Base-by-base conservation (phyloP, 2,113 vertebrate genomes). In the Oostethus manadensis region DNA sequence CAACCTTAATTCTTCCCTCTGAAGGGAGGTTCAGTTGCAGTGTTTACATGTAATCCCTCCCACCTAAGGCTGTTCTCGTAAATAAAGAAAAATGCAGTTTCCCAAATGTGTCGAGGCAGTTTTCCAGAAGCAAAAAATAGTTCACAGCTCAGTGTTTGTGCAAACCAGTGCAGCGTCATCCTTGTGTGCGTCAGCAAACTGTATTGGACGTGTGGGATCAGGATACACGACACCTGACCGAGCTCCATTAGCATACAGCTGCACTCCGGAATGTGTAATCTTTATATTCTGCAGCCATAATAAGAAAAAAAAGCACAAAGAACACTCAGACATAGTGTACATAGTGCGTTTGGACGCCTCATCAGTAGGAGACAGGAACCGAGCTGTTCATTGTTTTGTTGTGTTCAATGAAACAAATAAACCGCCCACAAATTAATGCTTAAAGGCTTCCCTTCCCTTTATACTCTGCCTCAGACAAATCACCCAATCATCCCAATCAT, bases 161-260 rank as follows among this genome's bases (percentile, higher is more conserved):
- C 44, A 26, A 43, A 68, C 56, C 50, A 38, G 42, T 7, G 45
- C 67, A 58, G 42, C 20, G 40, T 56, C 65, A 33, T 13, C 29
- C n/a, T 13, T 21, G 35, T 16, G 23, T 8, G 51, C 67, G 63
- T 45, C 45, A 47, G 56, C 66, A 45, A 17, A 45, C 21, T 57
- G 22, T 10, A 78, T 73, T 80, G 75, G 57, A 62, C 62, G 62
- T 65, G 67, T 75, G 60, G 47, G 73, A 79, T 79, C 71, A 68
- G 66, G 54, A 59, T 64, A 72, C 57, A 56, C 56, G 3, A 47
- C 63, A 66, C 58, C 71, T 26, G 65, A 42, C 56, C 21, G 47
- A 9, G 61, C 63, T 46, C 73, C 67, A 85, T 83, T 81, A 81
- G 58, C 74, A 79, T 80, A 71, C 65, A 56, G 71, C 68, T 67